Base-by-base conservation (phyloP, 1,140 invertebrate genomes). In the Drosophila ananassae region DNA sequence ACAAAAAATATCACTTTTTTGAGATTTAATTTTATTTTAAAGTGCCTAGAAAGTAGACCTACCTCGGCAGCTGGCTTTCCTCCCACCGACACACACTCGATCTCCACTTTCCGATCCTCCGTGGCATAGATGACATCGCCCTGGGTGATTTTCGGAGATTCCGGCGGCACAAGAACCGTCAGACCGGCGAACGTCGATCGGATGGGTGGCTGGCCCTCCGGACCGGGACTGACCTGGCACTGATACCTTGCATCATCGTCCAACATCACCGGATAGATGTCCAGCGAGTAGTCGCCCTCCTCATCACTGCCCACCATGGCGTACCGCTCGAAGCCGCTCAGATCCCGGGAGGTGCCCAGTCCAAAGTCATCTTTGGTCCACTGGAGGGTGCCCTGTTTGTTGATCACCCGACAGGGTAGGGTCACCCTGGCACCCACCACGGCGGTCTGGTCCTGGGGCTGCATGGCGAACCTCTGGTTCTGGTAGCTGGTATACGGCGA, bases 311-410 rank as follows among this genome's bases (percentile, higher is more conserved):
- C 96, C 53, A 96, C 95, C 97, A 96, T 97, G 47, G 94, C 93
- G 91, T 97, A 98, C 56, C 96, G 93, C 61, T 95, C 95, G 92
- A 95, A 98, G 51, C 95, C 95, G 37, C 94, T 94, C 55, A 97
- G 93, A 73, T 96, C 94, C 24, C 96, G 93, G 57, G 96, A 95
- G 1, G 95, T 94, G 2, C 96, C 96, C 52, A 97, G 92, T 0
- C 96, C 96, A 78, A 97, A 97, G 74, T 95, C 96, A 91, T 97
- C 96, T 85, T 96, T 95, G 48, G 96, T 97, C 96, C 96, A 97
- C 89, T 97, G 96, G 22, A 97, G 93, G 2, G 94, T 93, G n/a
- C 96, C 96, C 72, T 93, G 93, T 89, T 96, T 95, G 90, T 96
- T 94, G 69, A 95, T 93, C 9, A 97, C 95, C 21, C 95, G 92